Base-by-base conservation (phyloP, 2,797 vertebrate genomes). In the Syndactyla subalaris region DNA sequence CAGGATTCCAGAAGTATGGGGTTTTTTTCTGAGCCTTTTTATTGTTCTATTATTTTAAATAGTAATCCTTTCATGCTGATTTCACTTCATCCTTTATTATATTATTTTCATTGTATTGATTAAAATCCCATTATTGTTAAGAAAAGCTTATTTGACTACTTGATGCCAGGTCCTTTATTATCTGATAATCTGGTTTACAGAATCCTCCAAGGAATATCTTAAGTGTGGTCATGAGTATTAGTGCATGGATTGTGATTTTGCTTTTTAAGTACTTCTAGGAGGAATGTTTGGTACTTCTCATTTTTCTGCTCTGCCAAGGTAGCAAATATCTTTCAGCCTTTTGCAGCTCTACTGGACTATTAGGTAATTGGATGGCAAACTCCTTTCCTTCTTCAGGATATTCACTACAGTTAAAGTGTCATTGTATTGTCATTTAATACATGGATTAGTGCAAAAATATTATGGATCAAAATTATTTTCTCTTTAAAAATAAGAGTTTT, bases 81-180 rank as follows among this genome's bases (percentile, higher is more conserved):
- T 93, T 88, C 46, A 48, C 30, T 86, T 85, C 15, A 41, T 78
- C 39, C 55, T 68, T 83, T 78, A 46, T 88, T 85, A 54, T 85
- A 51, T 86, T 79, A 59, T 90, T 96, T 85, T 84, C 30, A 49
- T 57, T 73, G 34, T 70, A 59, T 79, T 74, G 76, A 94, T 96
- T 93, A 85, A 88, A 95, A 89, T 88, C 70, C 65, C 17, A n/a
- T 70, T 93, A 66, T n/a, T 67, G 39, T 52, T 75, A 49, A 63
- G 70, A 93, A 95, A 82, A 70, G 43, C 36, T 86, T 67, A 63
- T 74, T 88, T 83, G 38, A 39, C 85, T 90, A 27, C 43, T 92
- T 8, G 1, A 43, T 81, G 55, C 52, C 24, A 88, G 20, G 24
- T 30, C 14, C 36, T 82, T 93, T 90, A 48, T 84, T 88, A 76